These are phyloP conservation scores for Crax fasciolata DNA, from an alignment of 2,797 vertebrate genomes.

Conservation along the genomic window DNA sequence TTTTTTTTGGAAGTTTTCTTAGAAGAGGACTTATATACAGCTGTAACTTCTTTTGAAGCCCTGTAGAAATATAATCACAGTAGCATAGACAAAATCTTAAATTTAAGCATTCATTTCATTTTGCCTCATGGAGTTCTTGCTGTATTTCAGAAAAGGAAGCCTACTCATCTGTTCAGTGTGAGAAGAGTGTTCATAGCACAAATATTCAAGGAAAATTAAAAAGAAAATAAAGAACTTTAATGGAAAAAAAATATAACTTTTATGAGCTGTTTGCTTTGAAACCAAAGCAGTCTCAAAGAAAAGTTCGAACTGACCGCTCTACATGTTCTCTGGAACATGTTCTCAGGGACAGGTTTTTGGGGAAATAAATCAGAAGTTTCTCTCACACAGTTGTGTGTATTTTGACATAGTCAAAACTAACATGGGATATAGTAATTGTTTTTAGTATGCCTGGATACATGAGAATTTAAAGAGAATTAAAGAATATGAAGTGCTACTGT, in stretches of 20 bases:
- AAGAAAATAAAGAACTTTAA: neutral
- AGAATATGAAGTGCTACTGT: neutral
- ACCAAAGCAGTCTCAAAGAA: neutral
- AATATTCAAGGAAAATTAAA: neutral
- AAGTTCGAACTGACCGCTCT: neutral
- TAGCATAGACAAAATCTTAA: constrained; percentile 43
- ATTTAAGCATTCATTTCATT: constrained; percentile 26
- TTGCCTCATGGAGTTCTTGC: neutral
- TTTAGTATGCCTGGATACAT: neutral
- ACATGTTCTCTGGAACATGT: neutral
- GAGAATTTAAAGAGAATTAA: neutral
- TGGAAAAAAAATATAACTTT: neutral
- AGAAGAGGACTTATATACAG: constrained; percentile 4
- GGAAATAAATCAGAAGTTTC: neutral
- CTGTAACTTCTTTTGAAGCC: constrained; percentile 53
- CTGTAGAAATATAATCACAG: constrained; percentile 23
- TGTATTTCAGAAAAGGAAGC: neutral
- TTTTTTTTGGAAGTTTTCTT: constrained; percentile 22
- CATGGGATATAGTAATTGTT: neutral
- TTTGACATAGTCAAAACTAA: neutral
- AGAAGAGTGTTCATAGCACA: neutral
- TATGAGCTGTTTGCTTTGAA: neutral
- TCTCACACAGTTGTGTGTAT: neutral
- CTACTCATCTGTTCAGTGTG: neutral
- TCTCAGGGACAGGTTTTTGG: neutral